Evolutionary conservation across 2,888 invertebrate genomes (phyloP), one percentile per base, ranked within the genome.

Genomic region (Reticulitermes lucifugus): DNA sequence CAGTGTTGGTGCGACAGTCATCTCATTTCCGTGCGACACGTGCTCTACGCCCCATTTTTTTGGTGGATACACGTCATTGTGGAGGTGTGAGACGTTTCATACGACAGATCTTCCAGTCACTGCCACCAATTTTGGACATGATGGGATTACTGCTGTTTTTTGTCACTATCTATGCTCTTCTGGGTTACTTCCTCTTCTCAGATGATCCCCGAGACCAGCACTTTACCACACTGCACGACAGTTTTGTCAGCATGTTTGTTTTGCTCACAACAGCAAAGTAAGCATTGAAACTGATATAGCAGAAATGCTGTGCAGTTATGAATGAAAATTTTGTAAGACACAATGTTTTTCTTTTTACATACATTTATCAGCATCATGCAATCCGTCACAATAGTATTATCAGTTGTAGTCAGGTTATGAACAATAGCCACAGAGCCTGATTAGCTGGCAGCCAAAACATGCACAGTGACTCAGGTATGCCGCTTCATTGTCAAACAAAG

Each of bases 251-350:
- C 89, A 94, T 98, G 92, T 97, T 97, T 90, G 96, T 98, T 60
- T 93, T 98, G 84, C 92, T 97, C n/a, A 97, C 97, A 0, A 97
- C 97, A 21, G 97, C 97, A 86, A 98, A 98, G 97, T 97, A 92
- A 94, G 96, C 93, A 83, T 22, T 18, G 60, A 65, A 65, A 65
- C 55, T 55, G 55, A 14, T 5, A 18, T 18, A 55, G 1, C 14
- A 55, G 5, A 55, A 55, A 55, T 55, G 14, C 14, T 55, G 14
- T 55, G 7, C 55, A 55, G 55, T 55, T 55, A 55, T 55, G 55
- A 55, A 55, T 55, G 55, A 55, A 55, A 55, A 18, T 14, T 18
- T 1, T 55, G 0, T 55, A 14, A 18, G 14, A 18, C 14, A 18
- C 55, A 55, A 18, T 18, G 18, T 55, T 18, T 55, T 12, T 55